Conservation (phyloP, 2,888 invertebrate genomes). For the Morpho achilles region DNA sequence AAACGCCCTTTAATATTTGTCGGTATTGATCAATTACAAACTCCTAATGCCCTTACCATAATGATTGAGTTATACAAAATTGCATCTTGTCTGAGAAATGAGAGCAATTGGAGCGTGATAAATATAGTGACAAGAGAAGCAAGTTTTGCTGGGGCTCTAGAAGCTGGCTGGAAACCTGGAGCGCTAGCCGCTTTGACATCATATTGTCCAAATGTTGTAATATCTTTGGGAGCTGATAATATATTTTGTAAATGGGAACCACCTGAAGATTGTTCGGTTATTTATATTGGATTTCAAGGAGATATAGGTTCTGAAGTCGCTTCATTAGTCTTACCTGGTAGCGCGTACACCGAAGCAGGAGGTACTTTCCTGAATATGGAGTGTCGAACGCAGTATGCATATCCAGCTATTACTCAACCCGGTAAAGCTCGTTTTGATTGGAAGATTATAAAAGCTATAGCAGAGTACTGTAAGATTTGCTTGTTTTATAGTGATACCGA, state of each 20-base stretch:
- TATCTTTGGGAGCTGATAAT: slow-evolving; percentile 95
- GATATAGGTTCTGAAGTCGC: slow-evolving; percentile 94
- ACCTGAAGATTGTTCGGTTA: slow-evolving; percentile 87
- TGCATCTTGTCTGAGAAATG: slow-evolving; percentile 23
- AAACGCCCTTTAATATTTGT: slow-evolving; percentile 60
- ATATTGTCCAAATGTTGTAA: slow-evolving; percentile 88
- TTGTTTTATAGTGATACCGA: slow-evolving; percentile 47
- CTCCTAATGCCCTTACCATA: slow-evolving; percentile 33
- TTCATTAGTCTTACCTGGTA: slow-evolving; percentile 94
- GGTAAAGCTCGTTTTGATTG: slow-evolving; percentile 97
- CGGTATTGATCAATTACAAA: slow-evolving; percentile 49
- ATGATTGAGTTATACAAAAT: slow-evolving; percentile 39
- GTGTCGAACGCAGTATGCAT: slow-evolving; percentile 93
- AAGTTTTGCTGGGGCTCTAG: slow-evolving; percentile 95
- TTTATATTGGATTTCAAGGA: slow-evolving; percentile 97
- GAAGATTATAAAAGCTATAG: slow-evolving; percentile 89
- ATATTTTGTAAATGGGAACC: slow-evolving; percentile 86
- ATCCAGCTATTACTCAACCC: slow-evolving; percentile 92
- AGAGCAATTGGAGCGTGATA: slow-evolving; percentile 76
- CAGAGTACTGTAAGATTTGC: slow-evolving; percentile 49
- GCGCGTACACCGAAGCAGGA: slow-evolving; percentile 84
- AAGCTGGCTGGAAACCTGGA: slow-evolving; percentile 94
- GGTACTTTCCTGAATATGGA: slow-evolving; percentile 97
- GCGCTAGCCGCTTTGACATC: slow-evolving; percentile 73
- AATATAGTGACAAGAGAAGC: slow-evolving; percentile 96